Evolutionary conservation across 2,113 vertebrate species (phyloP), one percentile per base, ranked within the genome.

Genomic region (Australoheros scitulus): DNA sequence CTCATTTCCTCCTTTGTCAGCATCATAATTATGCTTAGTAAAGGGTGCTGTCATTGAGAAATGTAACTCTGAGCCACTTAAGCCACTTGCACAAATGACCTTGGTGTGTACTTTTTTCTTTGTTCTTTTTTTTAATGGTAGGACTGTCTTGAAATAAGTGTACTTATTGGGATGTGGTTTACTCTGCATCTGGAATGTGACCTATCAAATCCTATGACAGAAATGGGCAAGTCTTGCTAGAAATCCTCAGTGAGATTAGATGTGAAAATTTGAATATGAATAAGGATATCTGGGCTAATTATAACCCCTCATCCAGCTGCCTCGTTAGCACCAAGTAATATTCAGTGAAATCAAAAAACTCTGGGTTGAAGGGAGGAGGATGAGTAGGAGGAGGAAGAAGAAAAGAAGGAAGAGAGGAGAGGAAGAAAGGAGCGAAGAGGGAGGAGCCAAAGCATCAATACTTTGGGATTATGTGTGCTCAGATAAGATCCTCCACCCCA

Each of bases 401-500:
- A 59, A 76, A 34, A 81, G 56, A 81, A 47, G 56, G 57, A 74
- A 78, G 55, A 79, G 64, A 61, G 56, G 52, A 70, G 56, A 64
- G 55, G 70, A 80, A 89, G 78, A 86, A 81, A 87, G 65, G 70
- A 74, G 36, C 11, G 15, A 82, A 65, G 61, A 86, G 74, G 90
- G 90, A 88, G 92, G 91, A 93, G 94, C 93, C 83, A 81, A 84
- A 74, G 93, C 90, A 95, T 95, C 91, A 94, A 91, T 72, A 88
- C 87, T 92, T 94, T 91, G 79, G 94, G 95, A 95, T 95, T 95
- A 95, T 82, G 81, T 87, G 78, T 80, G 89, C 86, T 88, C 86
- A 88, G 91, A 94, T 94, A 94, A 92, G 86, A 91, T 92, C 89
- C 88, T 91, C 63, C 86, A 86, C 79, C 65, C 65, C 81, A 88